Percentiles rank a stretch among this genome's conserved stretches.
These are phyloP conservation scores for Phasianus colchicus DNA, from an alignment of 2,113 vertebrate species.

Conservation along the genomic window DNA sequence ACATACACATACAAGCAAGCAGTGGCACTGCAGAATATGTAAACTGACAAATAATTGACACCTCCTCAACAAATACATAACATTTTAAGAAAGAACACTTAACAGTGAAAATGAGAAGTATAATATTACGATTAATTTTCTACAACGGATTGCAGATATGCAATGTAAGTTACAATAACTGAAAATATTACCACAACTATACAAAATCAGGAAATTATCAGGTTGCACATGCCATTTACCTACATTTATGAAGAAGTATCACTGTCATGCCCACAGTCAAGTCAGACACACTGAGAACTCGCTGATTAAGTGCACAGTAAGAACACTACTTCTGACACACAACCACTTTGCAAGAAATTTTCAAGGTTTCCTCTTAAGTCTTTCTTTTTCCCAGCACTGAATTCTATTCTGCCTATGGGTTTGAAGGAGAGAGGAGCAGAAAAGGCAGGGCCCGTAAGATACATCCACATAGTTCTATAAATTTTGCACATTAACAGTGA, in stretches of 20 bases:
- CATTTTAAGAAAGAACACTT: not conserved
- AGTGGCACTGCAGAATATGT: not conserved
- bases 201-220: not conserved
- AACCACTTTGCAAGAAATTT: not conserved
- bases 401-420: not conserved
- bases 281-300: not conserved
- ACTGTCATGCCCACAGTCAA: not conserved
- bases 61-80: not conserved
- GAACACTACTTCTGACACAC: not conserved
- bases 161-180: not conserved
- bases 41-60: not conserved
- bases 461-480: not conserved
- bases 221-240: not conserved
- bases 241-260: not conserved
- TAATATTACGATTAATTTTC: not conserved
- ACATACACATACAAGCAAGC: not conserved
- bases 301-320: not conserved
- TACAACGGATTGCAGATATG: not conserved
- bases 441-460: not conserved
- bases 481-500: not conserved
- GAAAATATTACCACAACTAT: not conserved
- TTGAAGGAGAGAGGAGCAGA: not conserved
- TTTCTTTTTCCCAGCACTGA: not conserved
- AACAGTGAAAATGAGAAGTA: not conserved
- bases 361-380: fast-evolving